Base-by-base conservation (phyloP, 2,797 vertebrate species). In the Hafferia zeledoni region DNA sequence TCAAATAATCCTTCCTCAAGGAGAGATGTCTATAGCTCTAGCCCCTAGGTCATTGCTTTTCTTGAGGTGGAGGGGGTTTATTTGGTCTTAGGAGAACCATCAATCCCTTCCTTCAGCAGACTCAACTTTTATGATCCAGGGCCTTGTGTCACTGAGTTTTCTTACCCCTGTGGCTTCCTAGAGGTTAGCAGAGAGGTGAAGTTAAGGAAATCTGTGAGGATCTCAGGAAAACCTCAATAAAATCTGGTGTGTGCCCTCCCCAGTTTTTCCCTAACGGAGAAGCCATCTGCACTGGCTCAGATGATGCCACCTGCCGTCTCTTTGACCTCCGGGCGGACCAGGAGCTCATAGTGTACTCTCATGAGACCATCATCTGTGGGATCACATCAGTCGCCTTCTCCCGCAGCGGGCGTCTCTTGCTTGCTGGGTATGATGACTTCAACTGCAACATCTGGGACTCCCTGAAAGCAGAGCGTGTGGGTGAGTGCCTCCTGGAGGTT, bases 211-310 rank as follows among this genome's bases (percentile, higher is more conserved):
- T n/a, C 27, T 37, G 6, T 7, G 1, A 7, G 64, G 28, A 28
- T 41, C 33, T 12, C 33, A 67, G 74, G 46, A 24, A 16, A n/a
- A 7, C 33, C 63, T 71, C 44, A 30, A 7, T 83, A 33, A 63
- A 49, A n/a, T 3, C 3, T 1, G 20, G 3, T 59, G 13, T 74
- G 53, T 59, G 43, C 71, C 43, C 25, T 59, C 77, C 69, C 27
- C 95, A 99, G 99, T 99, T 99, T 97, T 99, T 99, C 96, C 99
- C 99, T n/a, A 99, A 98, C 0, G 99, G 99, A 2, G 98, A 99
- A 33, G 99, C 99, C 24, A 98, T 99, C 94, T 99, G 99, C 96
- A 99, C 99, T 0, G 99, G 99, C 35, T 99, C 99, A 0, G 99
- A 99, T 0, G 99, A 99, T 1, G 98, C 99, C 90, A 99, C 99